phyloP scores from a whole-genome alignment of 1,140 invertebrate species.

The Lamellibrachia luymesi region DNA sequence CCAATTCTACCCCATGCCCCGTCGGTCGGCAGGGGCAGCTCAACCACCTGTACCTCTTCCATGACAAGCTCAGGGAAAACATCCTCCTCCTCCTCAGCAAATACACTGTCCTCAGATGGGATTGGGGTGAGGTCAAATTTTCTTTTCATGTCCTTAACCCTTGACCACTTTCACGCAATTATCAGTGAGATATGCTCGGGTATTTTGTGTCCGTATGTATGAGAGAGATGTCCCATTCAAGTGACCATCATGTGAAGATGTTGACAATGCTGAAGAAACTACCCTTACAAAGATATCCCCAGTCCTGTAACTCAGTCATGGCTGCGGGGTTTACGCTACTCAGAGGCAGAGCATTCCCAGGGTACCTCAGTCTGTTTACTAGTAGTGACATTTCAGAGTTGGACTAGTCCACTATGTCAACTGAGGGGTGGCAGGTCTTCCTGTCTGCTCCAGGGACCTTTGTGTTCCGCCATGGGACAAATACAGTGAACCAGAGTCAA shows the following conservation, averaged over 20 bases:
- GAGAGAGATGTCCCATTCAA: neutral
- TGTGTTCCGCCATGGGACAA: neutral
- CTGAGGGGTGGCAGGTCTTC: neutral
- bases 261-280: neutral
- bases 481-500: neutral
- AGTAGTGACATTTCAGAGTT: neutral
- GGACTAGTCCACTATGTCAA: neutral
- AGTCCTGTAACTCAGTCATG: neutral
- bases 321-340: neutral
- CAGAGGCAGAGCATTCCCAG: neutral
- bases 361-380: neutral
- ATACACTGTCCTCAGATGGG: neutral
- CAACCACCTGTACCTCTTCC: neutral
- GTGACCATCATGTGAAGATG: neutral
- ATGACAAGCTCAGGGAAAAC: neutral
- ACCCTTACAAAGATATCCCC: neutral
- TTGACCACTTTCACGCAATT: neutral
- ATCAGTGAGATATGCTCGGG: neutral
- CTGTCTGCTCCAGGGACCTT: neutral
- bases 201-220: neutral
- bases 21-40: neutral
- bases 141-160: neutral
- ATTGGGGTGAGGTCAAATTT: neutral
- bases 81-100: neutral
- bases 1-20: neutral